A percentile compares a stretch with the other conserved stretches of the same genome.
These are phyloP conservation scores for Prosopocoilus inquinatus DNA, from an alignment of 2,888 invertebrate genomes.

Conservation along the genomic window DNA sequence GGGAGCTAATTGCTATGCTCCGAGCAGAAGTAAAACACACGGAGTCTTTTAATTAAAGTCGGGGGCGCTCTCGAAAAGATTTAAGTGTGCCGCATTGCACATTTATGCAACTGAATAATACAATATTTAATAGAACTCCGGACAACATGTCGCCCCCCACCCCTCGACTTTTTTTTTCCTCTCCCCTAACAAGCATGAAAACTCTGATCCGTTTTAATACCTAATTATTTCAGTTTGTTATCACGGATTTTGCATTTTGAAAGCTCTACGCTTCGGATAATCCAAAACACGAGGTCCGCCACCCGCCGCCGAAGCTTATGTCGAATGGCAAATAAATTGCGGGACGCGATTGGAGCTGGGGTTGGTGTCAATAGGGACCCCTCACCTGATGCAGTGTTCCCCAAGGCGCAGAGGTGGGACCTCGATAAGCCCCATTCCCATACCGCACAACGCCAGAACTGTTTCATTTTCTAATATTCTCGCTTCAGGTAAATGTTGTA, in stretches of 20 bases:
- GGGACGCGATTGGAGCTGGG: slow-evolving; percentile 29
- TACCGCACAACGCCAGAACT: slow-evolving; percentile 11
- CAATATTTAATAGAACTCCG: not conserved
- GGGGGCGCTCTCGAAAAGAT: not conserved
- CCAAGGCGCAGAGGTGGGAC: slow-evolving; percentile 28
- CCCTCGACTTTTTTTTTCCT: not conserved
- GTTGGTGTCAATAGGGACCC: slow-evolving; percentile 30
- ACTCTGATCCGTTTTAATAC: slow-evolving; percentile 25
- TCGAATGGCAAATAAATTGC: slow-evolving; percentile 35
- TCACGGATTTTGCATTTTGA: slow-evolving; percentile 32
- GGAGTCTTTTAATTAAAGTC: slow-evolving; percentile 15
- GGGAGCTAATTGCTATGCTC: slow-evolving; percentile 16
- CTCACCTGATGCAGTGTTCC: slow-evolving; percentile 32
- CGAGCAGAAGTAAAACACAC: slow-evolving; percentile 7
- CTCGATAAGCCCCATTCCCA: slow-evolving; percentile 25
- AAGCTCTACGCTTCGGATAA: slow-evolving; percentile 21
- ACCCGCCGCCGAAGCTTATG: slow-evolving; percentile 30
- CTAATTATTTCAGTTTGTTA: slow-evolving; percentile 37
- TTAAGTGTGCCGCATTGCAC: not conserved
- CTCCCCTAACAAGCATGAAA: not conserved
- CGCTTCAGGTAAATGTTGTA: no score
- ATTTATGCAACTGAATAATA: not conserved
- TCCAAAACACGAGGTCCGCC: slow-evolving; percentile 27
- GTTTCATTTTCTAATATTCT: slow-evolving; percentile 17
- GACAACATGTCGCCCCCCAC: not conserved